Evolutionary conservation across 2,113 vertebrate genomes (phyloP).

Genomic region (Chaetodon trifascialis): DNA sequence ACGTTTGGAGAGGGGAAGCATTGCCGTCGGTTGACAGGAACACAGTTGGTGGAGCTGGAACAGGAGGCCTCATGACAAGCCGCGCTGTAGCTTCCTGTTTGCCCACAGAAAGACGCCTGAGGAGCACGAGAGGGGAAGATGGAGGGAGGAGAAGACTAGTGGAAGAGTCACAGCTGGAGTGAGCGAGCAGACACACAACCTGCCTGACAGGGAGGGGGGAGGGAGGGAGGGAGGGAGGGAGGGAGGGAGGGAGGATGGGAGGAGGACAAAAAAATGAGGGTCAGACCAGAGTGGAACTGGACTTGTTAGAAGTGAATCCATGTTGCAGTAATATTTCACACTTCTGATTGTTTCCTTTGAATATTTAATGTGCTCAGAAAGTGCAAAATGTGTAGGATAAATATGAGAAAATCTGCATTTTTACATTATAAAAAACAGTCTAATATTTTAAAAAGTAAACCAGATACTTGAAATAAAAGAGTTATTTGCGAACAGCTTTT

Average conservation of each 20-base stretch:
- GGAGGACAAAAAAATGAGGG: neutral
- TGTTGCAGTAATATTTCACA: neutral
- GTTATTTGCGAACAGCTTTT: neutral
- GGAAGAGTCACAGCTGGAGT: conserved; percentile 51
- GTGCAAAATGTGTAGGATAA: too few species aligned
- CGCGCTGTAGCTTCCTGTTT: conserved; percentile 56
- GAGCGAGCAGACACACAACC: conserved; percentile 1
- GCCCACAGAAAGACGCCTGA: conserved; percentile 48
- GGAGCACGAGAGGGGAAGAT: conserved; percentile 15
- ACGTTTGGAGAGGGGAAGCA: conserved; percentile 43
- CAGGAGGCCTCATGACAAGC: conserved; percentile 59
- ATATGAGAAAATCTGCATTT: too few species aligned
- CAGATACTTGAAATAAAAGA: neutral
- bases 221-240: neutral
- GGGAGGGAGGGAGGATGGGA: neutral
- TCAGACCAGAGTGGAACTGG: neutral
- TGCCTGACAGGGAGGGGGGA: conserved; percentile 12
- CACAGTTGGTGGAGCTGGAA: conserved; percentile 35
- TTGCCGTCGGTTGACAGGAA: conserved; percentile 49
- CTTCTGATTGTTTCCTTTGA: neutral
- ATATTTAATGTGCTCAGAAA: neutral
- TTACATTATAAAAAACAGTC: too few species aligned
- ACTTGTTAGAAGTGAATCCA: neutral
- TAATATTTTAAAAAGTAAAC: neutral
- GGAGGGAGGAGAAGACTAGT: conserved; percentile 26